Evolutionary conservation across 2,797 vertebrate species (phyloP), one percentile per base, ranked within the genome.

Genomic region (Neoniphon sammara): DNA sequence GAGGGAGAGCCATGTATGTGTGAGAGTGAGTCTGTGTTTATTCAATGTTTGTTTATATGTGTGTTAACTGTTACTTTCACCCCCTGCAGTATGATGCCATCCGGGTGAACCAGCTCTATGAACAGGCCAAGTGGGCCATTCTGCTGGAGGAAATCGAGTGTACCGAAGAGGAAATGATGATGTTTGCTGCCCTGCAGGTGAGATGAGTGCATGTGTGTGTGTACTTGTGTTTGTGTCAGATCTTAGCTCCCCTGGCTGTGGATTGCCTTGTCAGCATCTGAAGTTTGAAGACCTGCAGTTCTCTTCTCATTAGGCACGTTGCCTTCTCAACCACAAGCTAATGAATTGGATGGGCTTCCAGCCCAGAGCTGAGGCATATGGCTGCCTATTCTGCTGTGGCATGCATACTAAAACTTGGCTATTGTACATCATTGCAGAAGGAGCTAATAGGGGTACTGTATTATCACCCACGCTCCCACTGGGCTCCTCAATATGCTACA

Each of bases 141-240:
- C 95, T 99, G 75, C 93, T 99, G 89, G 98, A 99, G 94, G 98
- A 99, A 91, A 99, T 99, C 7, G 98, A 99, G 85, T 99, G 98
- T 92, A 99, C 98, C 0, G 98, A 99, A 87, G 98, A 99, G 85
- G 98, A 99, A 91, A 99, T 99, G 97, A 99, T 99, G 98, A 99
- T 99, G 98, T 99, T 99, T 78, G 98, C 98, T 8, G 98, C 98
- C 2, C 91, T 99, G 90, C 98, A 99, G 97, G 98, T 99, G 36
- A 10, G 54, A 44, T 36, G 31, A 47, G 34, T 36, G 47, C 58
- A 15, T 62, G 25, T 39, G 5, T 47, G 65, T 60, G n/a, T 61
- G 25, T 59, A 57, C 80, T 47, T 78, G 14, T 69, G 46, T 47
- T 5, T 54, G 31, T 47, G 52, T 9, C 47, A 80, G 70, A 57